A percentile compares a stretch with the other conserved stretches of the same genome.
Conservation (phyloP, 2,888 invertebrate species). For the Drosophila pseudotakahashii region DNA sequence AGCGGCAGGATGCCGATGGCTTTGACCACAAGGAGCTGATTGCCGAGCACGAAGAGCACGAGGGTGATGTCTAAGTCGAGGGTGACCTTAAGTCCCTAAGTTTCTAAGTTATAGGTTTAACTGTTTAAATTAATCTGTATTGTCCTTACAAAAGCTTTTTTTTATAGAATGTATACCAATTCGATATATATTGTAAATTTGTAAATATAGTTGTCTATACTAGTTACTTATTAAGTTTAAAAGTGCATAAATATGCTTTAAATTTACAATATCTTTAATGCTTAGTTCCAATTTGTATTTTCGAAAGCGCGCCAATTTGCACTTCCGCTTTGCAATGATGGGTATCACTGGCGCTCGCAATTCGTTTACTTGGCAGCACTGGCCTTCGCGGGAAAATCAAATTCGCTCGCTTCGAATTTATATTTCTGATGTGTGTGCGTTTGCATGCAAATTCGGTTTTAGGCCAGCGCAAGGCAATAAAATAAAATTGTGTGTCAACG, state of each 20-base stretch:
- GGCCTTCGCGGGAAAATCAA: conserved; percentile 4
- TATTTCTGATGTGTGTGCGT: not conserved
- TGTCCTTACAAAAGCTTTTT: too few relatives aligned
- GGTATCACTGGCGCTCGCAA: conserved; percentile 4
- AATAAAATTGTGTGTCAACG: conserved; percentile 49
- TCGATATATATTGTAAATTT: too few relatives aligned
- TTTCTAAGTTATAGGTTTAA: too few relatives aligned
- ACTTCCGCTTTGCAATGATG: not conserved
- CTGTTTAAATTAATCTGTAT: too few relatives aligned
- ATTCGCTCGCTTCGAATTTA: not conserved
- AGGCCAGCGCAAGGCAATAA: conserved; percentile 1
- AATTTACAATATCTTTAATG: too few relatives aligned
- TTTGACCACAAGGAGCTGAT: conserved; percentile 57
- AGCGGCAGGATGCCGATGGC: conserved; percentile 45
- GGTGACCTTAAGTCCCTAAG: conserved; percentile 4
- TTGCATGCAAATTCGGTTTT: conserved; percentile 26
- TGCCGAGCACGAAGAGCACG: conserved; percentile 27
- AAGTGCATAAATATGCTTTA: too few relatives aligned
- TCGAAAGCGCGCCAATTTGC: not conserved
- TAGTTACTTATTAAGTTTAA: too few relatives aligned
- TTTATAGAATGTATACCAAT: too few relatives aligned
- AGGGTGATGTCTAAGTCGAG: conserved; percentile 14
- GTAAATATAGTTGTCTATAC: too few relatives aligned
- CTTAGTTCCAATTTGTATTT: too few relatives aligned
- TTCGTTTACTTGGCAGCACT: conserved; percentile 9